Evolutionary conservation across 2,797 vertebrate genomes (phyloP), one percentile per base, ranked within the genome.

Genomic region (Microctenopoma lineatum): DNA sequence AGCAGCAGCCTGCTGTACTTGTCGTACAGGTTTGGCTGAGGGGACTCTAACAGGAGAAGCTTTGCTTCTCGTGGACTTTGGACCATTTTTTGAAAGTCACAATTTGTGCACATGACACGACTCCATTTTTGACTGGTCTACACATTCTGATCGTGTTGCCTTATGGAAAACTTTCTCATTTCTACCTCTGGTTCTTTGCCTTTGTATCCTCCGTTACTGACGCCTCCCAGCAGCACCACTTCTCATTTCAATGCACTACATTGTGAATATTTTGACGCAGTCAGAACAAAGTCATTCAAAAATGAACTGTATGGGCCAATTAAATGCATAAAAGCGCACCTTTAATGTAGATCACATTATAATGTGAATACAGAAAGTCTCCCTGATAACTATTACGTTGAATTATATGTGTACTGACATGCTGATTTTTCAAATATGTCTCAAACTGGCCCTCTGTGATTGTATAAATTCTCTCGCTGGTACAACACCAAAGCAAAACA

Each of bases 161-260:
- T 79, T 27, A 56, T 58, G 34, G 64, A 36, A 74, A 64, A 36
- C 9, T 0, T 47, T 46, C 1, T 60, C 0, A 59, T 75, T 78
- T 79, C 70, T 84, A 84, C 76, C 74, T 81, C 76, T 71, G 55
- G 41, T 62, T 69, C 46, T 56, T 74, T 51, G 47, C 16, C 52
- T 75, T 63, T 56, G 48, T 59, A 73, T 81, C 16, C 2, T 47
- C 18, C 66, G 52, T 39, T 60, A 21, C 13, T 4, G 1, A 61
- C 27, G 65, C 41, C 48, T 62, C 59, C 25, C 46, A 55, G 18
- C 38, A 52, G 39, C 21, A 46, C 18, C 0, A 1, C 2, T 54
- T 34, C 7, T 34, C 32, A 34, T 34, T 34, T 34, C 21, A 50
- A 38, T 54, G 27, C 12, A 48, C 50, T 16, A 38, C 5, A 13